Evolutionary conservation across 2,113 vertebrate genomes (phyloP).

Genomic region (Garra rufa): DNA sequence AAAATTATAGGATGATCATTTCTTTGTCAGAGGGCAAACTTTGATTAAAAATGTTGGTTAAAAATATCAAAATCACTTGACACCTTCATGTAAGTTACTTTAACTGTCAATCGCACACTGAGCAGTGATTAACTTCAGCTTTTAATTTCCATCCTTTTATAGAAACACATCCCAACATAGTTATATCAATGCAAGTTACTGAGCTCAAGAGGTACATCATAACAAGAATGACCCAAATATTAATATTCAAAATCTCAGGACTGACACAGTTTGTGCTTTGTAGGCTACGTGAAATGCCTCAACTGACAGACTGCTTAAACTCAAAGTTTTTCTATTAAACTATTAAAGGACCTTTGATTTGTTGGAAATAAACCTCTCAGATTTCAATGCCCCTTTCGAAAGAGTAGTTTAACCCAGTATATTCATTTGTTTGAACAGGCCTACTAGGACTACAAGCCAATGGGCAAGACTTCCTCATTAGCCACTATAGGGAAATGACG

Average conservation of each 20-base stretch:
- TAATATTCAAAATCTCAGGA: neutral
- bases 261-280: neutral
- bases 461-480: too few relatives aligned
- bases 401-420: neutral
- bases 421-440: neutral
- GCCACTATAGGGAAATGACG: too few relatives aligned
- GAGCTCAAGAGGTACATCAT: neutral
- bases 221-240: neutral
- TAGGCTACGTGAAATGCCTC: neutral
- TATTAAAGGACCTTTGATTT: neutral
- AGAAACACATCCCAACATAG: neutral
- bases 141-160: neutral
- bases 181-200: neutral
- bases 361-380: neutral
- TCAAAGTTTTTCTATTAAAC: neutral
- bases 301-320: neutral
- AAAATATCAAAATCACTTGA: neutral
- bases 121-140: neutral
- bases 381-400: neutral
- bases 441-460: neutral
- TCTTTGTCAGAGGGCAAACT: too few relatives aligned
- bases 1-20: too few relatives aligned
- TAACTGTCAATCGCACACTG: neutral
- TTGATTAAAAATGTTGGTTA: neutral
- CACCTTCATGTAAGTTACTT: neutral